These are phyloP conservation scores for Cranoglanis bouderius DNA, from an alignment of 2,113 vertebrate genomes.

Conservation along the genomic window DNA sequence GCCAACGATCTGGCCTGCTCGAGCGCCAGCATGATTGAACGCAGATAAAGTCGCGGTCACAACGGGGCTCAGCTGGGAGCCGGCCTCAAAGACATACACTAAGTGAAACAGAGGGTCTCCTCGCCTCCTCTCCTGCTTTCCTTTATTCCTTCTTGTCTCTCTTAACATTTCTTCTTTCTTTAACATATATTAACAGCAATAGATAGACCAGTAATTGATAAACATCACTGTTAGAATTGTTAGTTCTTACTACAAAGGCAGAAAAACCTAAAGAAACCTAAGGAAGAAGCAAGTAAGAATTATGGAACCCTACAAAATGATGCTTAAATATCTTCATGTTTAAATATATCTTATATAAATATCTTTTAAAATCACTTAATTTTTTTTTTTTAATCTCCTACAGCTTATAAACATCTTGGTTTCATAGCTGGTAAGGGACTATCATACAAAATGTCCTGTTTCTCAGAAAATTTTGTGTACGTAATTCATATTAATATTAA, in stretches of 20 bases:
- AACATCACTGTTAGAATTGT: background rate
- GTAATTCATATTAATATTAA: background rate
- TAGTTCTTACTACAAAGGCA: background rate
- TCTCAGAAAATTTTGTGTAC: background rate
- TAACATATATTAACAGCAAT: background rate
- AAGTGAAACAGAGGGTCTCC: slow-evolving; percentile 63
- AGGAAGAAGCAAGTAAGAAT: background rate
- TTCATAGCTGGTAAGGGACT: background rate
- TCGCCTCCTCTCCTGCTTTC: slow-evolving; percentile 33
- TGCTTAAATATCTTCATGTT: background rate
- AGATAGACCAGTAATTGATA: background rate
- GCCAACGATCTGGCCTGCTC: slow-evolving; percentile 62
- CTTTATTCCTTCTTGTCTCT: slow-evolving; percentile 10
- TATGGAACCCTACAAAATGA: too few relatives aligned
- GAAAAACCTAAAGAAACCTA: background rate
- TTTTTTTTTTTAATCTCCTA: background rate
- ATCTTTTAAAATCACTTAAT: background rate
- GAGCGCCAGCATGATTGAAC: slow-evolving; percentile 61
- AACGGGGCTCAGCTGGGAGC: slow-evolving; percentile 63
- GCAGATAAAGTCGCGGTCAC: slow-evolving; percentile 64
- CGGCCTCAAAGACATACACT: slow-evolving; percentile 56
- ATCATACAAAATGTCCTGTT: background rate
- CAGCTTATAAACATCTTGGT: background rate
- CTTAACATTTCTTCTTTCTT: background rate
- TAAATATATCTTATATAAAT: background rate